Conservation (phyloP, 2,888 invertebrate genomes). For the Drosophila multiciliata region DNA sequence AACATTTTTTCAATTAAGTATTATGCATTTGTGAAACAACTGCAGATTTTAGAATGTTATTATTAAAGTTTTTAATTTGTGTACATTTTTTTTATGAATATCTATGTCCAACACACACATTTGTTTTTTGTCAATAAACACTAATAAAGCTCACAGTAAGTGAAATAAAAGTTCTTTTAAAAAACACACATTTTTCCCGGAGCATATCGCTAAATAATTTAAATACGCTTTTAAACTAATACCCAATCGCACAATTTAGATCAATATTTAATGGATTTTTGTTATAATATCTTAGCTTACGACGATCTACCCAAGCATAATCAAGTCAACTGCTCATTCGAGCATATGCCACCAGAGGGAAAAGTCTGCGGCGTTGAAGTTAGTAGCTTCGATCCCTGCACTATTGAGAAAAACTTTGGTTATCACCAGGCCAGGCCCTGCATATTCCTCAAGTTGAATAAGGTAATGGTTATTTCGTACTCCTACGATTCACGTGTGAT, state of each 20-base stretch:
- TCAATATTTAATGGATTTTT: not conserved
- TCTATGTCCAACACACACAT: slow-evolving; percentile 24
- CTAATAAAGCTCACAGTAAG: slow-evolving; percentile 69
- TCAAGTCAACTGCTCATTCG: slow-evolving; percentile 88
- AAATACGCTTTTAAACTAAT: not conserved
- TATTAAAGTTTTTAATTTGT: slow-evolving; percentile 13
- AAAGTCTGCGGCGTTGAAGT: slow-evolving; percentile 94
- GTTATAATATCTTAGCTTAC: slow-evolving; percentile 74
- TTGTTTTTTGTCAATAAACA: slow-evolving; percentile 46
- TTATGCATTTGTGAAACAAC: not conserved
- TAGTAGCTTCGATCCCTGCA: slow-evolving; percentile 91
- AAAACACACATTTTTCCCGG: not conserved
- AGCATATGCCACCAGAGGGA: slow-evolving; percentile 87
- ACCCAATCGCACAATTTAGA: not conserved
- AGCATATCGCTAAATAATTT: slow-evolving; percentile 30
- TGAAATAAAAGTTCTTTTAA: slow-evolving; percentile 26
- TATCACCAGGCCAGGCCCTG: slow-evolving; percentile 95
- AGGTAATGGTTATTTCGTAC: slow-evolving; percentile 87
- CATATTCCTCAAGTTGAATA: slow-evolving; percentile 98
- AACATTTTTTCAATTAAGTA: not conserved
- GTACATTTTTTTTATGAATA: slow-evolving; percentile 27
- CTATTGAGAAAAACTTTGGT: slow-evolving; percentile 92
- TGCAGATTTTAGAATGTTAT: slow-evolving; percentile 2
- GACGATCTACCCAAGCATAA: slow-evolving; percentile 86
- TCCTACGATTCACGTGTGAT: not conserved